Evolutionary conservation across 2,888 invertebrate genomes (phyloP), one percentile per base, ranked within the genome.

Genomic region (Apamea crenata): DNA sequence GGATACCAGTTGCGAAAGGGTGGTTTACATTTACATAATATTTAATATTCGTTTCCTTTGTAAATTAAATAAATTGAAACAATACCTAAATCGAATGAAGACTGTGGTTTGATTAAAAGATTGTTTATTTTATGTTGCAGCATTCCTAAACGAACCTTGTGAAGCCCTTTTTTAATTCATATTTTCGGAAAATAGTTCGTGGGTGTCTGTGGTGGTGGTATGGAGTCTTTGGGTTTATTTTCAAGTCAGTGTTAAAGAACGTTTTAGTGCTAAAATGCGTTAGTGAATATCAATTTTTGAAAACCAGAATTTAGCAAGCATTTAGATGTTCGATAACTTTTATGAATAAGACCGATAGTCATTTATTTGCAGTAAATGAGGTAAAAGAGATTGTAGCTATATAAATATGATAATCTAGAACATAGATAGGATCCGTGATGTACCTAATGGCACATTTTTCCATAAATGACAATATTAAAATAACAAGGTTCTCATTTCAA

Each of bases 41-140:
- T 81, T 87, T 82, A 85, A 87, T 88, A 87, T 89, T 85, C 89
- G 78, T 85, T 85, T 81, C 85, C 78, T 89, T 85, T 85, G 83
- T 78, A 89, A 84, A 87, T 87, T 77, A 87, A 81, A 87, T 85
- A 85, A 85, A 87, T 80, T 82, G 78, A 80, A 85, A 82, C 80
- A 82, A 78, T 80, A 85, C n/a, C 65, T 72, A 82, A 87, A 85
- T 88, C 80, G 83, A 84, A 89, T 84, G 63, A 77, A 87, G 36
- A 66, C 59, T 74, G 47, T 29, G 76, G 80, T 66, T 83, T 83
- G 76, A 83, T 87, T 72, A 69, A 86, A 68, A 83, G 70, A 73
- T 74, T 56, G 56, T 83, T 76, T 56, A 21, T 74, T 70, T 67
- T 56, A n/a, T 56, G 3, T 56, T 4, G 10, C 56, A 56, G 56